Conservation (phyloP, 1,140 invertebrate genomes). For the Pogonognathellus flavescens region DNA sequence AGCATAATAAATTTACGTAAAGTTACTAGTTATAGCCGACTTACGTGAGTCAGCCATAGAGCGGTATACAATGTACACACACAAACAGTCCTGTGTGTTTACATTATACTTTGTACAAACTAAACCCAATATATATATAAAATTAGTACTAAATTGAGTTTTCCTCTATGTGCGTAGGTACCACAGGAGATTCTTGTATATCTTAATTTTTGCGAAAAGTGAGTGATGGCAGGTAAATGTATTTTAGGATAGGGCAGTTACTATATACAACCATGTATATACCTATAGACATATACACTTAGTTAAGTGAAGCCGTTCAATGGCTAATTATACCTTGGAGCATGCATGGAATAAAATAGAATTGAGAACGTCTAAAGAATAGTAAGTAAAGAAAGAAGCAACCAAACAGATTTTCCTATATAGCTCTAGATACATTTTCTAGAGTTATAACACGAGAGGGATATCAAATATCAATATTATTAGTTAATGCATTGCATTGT, state of each 20-base stretch:
- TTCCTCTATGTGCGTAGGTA: neutral
- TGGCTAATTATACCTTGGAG: no score
- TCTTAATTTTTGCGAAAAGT: slow-evolving; percentile 45
- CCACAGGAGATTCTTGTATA: slow-evolving; percentile 11
- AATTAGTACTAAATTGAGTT: no score
- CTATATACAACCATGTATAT: no score
- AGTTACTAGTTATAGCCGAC: slow-evolving; percentile 7
- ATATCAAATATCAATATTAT: neutral
- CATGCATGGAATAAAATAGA: no score
- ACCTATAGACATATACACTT: neutral
- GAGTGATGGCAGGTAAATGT: slow-evolving; percentile 42
- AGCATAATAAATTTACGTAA: slow-evolving; percentile 32
- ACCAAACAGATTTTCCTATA: no score
- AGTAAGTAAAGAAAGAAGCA: no score
- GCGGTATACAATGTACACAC: neutral
- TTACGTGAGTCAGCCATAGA: no score
- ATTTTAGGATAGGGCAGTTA: slow-evolving; percentile 41
- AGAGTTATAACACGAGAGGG: neutral
- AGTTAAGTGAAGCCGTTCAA: no score
- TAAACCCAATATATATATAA: no score
- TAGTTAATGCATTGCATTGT: no score
- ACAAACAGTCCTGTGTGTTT: neutral
- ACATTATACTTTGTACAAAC: neutral
- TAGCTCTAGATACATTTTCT: no score
- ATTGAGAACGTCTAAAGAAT: no score